Evolutionary conservation across 2,113 vertebrate genomes (phyloP), one percentile per base, ranked within the genome.

Genomic region (Colaptes auratus): DNA sequence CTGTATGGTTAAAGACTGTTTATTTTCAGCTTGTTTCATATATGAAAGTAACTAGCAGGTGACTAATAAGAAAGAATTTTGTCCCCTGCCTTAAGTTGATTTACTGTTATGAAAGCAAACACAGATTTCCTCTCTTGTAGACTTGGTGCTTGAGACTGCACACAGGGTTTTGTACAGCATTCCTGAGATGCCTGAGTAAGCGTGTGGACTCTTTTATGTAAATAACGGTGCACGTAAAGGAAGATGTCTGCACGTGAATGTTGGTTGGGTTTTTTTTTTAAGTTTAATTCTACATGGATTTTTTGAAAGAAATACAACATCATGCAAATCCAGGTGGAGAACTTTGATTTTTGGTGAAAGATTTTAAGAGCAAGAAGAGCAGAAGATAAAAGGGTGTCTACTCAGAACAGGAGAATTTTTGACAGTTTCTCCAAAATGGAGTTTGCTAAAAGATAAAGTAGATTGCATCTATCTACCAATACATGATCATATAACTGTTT

Each of bases 291-390:
- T 88, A 3, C 27, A 7, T 82, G 66, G 35, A 82, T 93, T 94
- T 95, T 80, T 30, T 86, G 74, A 71, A 46, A 64, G 31, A 63
- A 24, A 87, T 70, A 36, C 58, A 92, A 59, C 23, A 31, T 94
- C 87, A 91, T 92, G 61, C 44, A 96, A 93, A 97, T 71, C 35
- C 56, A 84, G 69, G 74, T 97, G 92, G 82, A 96, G 85, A 86
- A 91, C 95, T 88, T 94, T 79, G 81, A 88, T 93, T 94, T 82
- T 81, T 90, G 79, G 82, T 98, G 91, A 97, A 97, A 97, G 95
- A 93, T 84, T 96, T 96, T 96, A 93, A 96, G n/a, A 90, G 75
- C 88, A 84, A 90, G 64, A 77, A 52, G n/a, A 50, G 55, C 39
- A 30, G 30, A 76, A 88, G 56, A 56, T 79, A 89, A 82, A 88